These are phyloP conservation scores for Papilio elwesi DNA, from an alignment of 2,888 invertebrate genomes.

Conservation along the genomic window DNA sequence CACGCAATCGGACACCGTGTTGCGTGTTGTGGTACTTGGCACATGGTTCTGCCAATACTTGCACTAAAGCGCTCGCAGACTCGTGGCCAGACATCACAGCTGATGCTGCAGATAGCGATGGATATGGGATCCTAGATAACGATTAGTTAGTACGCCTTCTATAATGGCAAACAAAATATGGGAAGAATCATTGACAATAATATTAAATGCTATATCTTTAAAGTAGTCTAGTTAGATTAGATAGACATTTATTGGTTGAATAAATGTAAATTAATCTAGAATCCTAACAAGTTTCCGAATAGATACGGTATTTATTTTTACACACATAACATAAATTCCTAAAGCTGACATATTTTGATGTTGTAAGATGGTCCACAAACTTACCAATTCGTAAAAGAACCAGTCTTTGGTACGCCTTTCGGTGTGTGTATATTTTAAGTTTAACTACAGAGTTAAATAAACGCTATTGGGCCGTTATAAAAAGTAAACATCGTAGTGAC, in stretches of 20 bases:
- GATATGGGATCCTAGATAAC: not conserved
- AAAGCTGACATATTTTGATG: not conserved
- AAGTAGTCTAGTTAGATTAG: too few relatives aligned
- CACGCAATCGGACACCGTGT: conserved; percentile 72
- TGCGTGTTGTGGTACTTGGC: conserved; percentile 60
- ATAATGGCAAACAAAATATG: too few relatives aligned
- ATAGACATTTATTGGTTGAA: too few relatives aligned
- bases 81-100: not conserved
- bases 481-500: conserved; percentile 14
- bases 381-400: not conserved
- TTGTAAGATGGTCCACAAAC: not conserved
- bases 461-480: conserved; percentile 17
- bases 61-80: not conserved
- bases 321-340: not conserved
- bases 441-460: conserved; percentile 12
- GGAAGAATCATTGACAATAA: too few relatives aligned
- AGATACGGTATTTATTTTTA: too few relatives aligned
- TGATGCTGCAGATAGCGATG: not conserved
- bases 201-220: too few relatives aligned
- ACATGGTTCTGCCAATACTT: not conserved
- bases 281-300: too few relatives aligned
- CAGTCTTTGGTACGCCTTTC: conserved; percentile 10
- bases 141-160: too few relatives aligned
- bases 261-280: too few relatives aligned
- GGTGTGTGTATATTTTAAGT: not conserved